Percentiles rank a stretch among this genome's conserved stretches.
phyloP scores from a whole-genome alignment of 2,113 vertebrate genomes.

The Etheostoma cragini region DNA sequence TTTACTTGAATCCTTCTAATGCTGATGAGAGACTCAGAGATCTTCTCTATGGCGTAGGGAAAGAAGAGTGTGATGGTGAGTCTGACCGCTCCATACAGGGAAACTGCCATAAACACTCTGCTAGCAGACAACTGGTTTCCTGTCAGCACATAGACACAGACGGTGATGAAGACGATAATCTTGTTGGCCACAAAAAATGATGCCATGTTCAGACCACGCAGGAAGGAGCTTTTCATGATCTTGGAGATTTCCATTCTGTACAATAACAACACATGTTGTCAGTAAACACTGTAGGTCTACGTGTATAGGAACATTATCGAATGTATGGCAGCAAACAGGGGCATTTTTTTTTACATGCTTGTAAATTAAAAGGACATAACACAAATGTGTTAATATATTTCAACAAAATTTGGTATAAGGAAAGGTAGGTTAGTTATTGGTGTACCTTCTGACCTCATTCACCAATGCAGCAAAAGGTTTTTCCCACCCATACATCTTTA shows the following conservation, averaged over 20 bases:
- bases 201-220: conserved; percentile 94
- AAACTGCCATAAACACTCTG: conserved; percentile 90
- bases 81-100: conserved; percentile 90
- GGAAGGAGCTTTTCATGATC: conserved; percentile 93
- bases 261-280: conserved; percentile 11
- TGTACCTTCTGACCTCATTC: conserved; percentile 89
- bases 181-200: conserved; percentile 95
- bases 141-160: conserved; percentile 89
- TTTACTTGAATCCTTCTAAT: conserved; percentile 92
- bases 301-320: not conserved
- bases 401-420: not conserved
- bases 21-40: conserved; percentile 91
- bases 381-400: not conserved
- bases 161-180: conserved; percentile 93
- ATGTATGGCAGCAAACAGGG: not conserved
- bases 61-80: conserved; percentile 96
- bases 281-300: not conserved
- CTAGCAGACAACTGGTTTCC: conserved; percentile 90
- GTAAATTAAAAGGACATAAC: not conserved
- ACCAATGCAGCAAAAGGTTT: conserved; percentile 91
- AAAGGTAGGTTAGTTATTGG: not conserved
- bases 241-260: conserved; percentile 92
- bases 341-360: not conserved
- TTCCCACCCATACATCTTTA: conserved; percentile 99
- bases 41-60: conserved; percentile 90